A percentile compares a stretch with the other conserved stretches of the same genome.
Evolutionary conservation across 1,140 invertebrate species (phyloP).

Genomic region (Pseudachorutes palmiensis): DNA sequence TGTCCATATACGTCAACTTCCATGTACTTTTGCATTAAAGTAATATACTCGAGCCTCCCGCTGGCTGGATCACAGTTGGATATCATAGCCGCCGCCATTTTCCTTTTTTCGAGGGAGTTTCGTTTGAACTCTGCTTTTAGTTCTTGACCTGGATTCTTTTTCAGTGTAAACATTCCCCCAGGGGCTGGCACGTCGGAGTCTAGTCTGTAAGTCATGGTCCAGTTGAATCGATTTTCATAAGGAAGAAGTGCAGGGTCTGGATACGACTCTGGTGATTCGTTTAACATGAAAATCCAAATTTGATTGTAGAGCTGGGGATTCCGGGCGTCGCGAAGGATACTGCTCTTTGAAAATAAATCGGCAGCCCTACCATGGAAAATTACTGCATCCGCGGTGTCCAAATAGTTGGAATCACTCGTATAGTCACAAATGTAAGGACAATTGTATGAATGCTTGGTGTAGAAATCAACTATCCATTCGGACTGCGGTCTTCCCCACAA

Average conservation of each 20-base stretch:
- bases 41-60: slow-evolving; percentile 45
- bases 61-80: slow-evolving; percentile 47
- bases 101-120: no score
- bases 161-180: slow-evolving; percentile 7
- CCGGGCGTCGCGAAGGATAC: background rate
- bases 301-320: slow-evolving; percentile 37
- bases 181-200: slow-evolving; percentile 29
- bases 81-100: slow-evolving; percentile 47
- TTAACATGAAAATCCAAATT: slow-evolving; percentile 47
- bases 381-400: background rate
- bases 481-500: no score
- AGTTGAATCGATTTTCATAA: slow-evolving; percentile 43
- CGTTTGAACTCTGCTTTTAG: no score
- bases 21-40: slow-evolving; percentile 45
- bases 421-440: background rate
- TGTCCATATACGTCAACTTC: slow-evolving; percentile 50
- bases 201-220: slow-evolving; percentile 46
- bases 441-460: no score
- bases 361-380: background rate
- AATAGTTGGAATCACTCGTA: background rate
- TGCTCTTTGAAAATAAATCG: background rate
- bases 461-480: no score
- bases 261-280: slow-evolving; percentile 44
- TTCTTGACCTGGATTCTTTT: no score
- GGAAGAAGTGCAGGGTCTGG: background rate